Base-by-base conservation (phyloP, 1,140 invertebrate species). In the Pachyrhynchus sulphureomaculatus region DNA sequence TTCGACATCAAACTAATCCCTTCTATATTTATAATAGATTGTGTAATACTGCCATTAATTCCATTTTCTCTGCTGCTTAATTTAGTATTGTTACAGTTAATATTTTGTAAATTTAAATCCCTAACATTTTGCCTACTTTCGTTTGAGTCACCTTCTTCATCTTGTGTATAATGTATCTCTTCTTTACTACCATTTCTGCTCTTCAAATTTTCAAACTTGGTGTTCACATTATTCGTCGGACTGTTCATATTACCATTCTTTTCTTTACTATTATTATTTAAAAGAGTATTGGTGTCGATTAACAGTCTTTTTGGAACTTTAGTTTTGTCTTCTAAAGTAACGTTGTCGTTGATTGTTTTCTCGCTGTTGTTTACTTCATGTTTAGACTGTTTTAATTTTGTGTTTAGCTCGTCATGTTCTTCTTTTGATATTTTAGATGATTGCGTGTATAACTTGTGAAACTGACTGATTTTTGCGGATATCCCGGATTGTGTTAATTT, bases 391-490 rank as follows among this genome's bases (percentile, higher is more conserved):
- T 47, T 47, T 47, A 29, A 23, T 52, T 59, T 29, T 23, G 20
- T 59, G 26, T 51, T 59, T 1, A 59, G 24, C 12, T 61, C 58
- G 37, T 61, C 44, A 45, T 61, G 48, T 13, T 61, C 37, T 34
- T 61, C 21, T 26, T 59, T 59, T 4, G 57, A 42, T 4, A 53
- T 17, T 42, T 61, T 52, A 20, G 18, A 23, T 15, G 26, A 13
- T 17, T 21, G 21, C 23, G 24, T 37, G 41, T 61, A 53, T 4
- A 53, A 45, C 26, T 61, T 39, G 17, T 47, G 48, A 6, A 61
- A 23, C 20, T 61, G 58, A 21, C 49, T 61, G n/a, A 61, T 61
- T 53, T 61, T 61, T 12, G 58, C 37, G 12, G 58, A 61, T 34
- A 61, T 53, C 1, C 29, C 49, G 10, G 55, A 6, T 0, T 9